Evolutionary conservation across 2,888 invertebrate genomes (phyloP).

Genomic region (Pecten maximus): DNA sequence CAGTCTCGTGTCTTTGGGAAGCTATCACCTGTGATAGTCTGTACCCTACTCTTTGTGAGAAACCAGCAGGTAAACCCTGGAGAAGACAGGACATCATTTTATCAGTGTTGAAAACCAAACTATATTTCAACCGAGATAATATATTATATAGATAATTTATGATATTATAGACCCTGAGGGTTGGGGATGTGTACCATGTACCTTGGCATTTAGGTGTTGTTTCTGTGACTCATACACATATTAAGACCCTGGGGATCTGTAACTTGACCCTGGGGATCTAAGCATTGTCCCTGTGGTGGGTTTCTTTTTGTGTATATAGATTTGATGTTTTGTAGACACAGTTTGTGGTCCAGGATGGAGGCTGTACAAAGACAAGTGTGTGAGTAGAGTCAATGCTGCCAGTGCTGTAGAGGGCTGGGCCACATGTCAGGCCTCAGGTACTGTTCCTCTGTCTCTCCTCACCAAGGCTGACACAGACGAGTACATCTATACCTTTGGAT

Average conservation of each 20-base stretch:
- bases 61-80: slow-evolving; percentile 47
- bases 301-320: background rate
- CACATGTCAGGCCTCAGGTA: background rate
- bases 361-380: slow-evolving; percentile 42
- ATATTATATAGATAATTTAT: too few relatives aligned
- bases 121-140: too few relatives aligned
- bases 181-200: too few relatives aligned
- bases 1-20: slow-evolving; percentile 35
- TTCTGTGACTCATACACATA: too few relatives aligned
- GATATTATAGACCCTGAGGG: too few relatives aligned
- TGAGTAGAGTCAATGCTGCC: slow-evolving; percentile 17
- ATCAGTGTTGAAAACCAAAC: too few relatives aligned
- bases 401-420: slow-evolving; percentile 22
- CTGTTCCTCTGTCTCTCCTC: slow-evolving; percentile 10
- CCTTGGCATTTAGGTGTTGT: too few relatives aligned
- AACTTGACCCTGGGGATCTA: too few relatives aligned
- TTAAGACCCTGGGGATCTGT: too few relatives aligned
- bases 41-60: slow-evolving; percentile 42
- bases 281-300: too few relatives aligned
- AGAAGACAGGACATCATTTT: too few relatives aligned
- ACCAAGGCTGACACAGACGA: slow-evolving; percentile 42
- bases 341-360: slow-evolving; percentile 42
- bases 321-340: slow-evolving; percentile 39
- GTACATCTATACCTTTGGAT: slow-evolving; percentile 31
- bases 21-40: slow-evolving; percentile 13